phyloP scores from a whole-genome alignment of 2,888 invertebrate species.

The Drosophila stalkeri region DNA sequence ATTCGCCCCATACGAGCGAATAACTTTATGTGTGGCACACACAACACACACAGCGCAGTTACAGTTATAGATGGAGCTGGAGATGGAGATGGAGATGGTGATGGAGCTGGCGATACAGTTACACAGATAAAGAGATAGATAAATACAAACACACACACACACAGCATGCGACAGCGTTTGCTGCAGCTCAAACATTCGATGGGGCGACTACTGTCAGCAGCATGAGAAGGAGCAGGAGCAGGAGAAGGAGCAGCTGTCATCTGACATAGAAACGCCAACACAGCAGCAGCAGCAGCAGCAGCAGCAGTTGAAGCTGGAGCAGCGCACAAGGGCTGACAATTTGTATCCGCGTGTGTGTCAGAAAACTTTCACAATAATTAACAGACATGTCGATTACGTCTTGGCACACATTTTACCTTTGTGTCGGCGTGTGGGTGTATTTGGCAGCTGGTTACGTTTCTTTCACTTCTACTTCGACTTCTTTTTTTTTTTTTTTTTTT shows the following conservation, averaged over 20 bases:
- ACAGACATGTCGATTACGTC: conserved; percentile 80
- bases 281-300: conserved; percentile 29
- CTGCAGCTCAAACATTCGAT: conserved; percentile 23
- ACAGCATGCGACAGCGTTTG: background rate
- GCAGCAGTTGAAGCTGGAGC: background rate
- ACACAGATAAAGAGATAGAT: conserved; percentile 26
- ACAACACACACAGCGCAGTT: conserved; percentile 2
- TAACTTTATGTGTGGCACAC: conserved; percentile 53
- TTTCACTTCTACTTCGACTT: background rate
- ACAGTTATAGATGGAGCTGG: conserved; percentile 17
- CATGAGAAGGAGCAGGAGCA: conserved; percentile 48
- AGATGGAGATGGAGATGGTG: conserved; percentile 17
- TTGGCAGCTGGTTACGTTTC: conserved; percentile 37
- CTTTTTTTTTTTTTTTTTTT: background rate
- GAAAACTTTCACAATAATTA: conserved; percentile 78
- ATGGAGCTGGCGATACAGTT: conserved; percentile 14
- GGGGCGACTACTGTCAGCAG: conserved; percentile 41
- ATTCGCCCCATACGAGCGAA: conserved; percentile 60
- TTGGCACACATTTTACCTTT: conserved; percentile 71
- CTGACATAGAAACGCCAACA: conserved; percentile 51
- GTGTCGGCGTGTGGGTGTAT: conserved; percentile 12
- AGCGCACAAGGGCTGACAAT: conserved; percentile 50
- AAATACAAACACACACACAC: background rate
- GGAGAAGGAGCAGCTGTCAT: conserved; percentile 74
- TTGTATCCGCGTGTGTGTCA: conserved; percentile 53